Base-by-base conservation (phyloP, 1,140 invertebrate species). In the Phymorhynchus buccinoides region DNA sequence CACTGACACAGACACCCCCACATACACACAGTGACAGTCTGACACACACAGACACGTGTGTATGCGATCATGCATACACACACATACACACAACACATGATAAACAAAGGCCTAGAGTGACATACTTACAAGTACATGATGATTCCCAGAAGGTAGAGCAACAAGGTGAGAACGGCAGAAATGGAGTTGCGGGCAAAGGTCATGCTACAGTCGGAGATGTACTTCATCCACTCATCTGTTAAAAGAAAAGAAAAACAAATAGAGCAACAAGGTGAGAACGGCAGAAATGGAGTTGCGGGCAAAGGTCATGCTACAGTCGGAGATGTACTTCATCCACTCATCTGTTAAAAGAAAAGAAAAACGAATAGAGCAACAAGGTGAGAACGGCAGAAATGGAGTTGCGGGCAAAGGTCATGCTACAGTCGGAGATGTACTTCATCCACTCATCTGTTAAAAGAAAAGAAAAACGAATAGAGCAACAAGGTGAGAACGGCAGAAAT, bases 121-220 rank as follows among this genome's bases (percentile, higher is more conserved):
- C n/a, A 37, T 27, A 90, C 91, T 91, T 88, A 92, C 91, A 92
- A 82, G 79, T 89, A 92, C 27, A 89, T 87, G 32, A 92, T 85
- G 37, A 92, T 78, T 68, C 89, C 88, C 56, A 92, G 86, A 41
- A 91, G 30, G n/a, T 90, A 87, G 35, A 92, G 83, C 37, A 91
- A 75, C 12, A 88, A 66, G 44, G 89, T 90, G 32, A 91, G 66
- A 71, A 89, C 32, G 16, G 85, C 80, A 4, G 88, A 91, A 88
- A 30, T 89, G 79, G 37, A 88, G 84, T 56, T 89, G 85, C 27
- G 89, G 48, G 44, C 87, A 87, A 78, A 85, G 22, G 39, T 71
- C 80, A 87, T 88, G 14, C 83, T 86, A 84, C 88, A 90, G 80
- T 90, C 90, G 79, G 85, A 88, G 16, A 89, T 48, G 66, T 87